Conservation (phyloP, 2,797 vertebrate species). For the Otolemur crassicaudatus region DNA sequence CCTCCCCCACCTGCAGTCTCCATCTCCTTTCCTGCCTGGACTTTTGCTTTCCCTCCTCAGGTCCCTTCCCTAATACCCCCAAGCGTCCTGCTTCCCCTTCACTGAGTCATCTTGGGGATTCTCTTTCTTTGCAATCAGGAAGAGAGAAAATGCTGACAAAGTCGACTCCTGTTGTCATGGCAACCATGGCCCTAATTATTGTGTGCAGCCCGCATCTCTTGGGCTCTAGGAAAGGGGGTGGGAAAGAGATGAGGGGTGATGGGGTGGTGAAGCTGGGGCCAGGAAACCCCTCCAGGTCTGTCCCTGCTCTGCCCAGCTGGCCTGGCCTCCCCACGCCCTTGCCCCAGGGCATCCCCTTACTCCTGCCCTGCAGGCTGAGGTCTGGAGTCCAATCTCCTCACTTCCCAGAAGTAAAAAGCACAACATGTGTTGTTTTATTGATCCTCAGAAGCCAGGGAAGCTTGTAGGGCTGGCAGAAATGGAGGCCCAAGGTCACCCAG, state of each 20-base stretch:
- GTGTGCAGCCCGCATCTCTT: conserved; percentile 77
- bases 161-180: conserved; percentile 81
- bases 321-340: background rate
- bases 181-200: conserved; percentile 85
- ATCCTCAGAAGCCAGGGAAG: background rate
- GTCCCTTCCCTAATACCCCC: background rate
- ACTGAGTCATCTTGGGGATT: conserved; percentile 67
- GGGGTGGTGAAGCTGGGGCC: background rate
- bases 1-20: too few species aligned
- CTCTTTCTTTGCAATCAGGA: conserved; percentile 76
- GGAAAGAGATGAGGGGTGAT: conserved; percentile 43
- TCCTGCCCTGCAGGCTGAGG: background rate
- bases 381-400: background rate
- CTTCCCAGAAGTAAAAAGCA: background rate
- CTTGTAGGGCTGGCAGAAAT: background rate
- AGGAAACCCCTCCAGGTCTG: background rate
- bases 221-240: conserved; percentile 60
- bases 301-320: background rate
- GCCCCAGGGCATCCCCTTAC: background rate
- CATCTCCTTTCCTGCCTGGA: background rate
- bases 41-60: background rate
- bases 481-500: background rate
- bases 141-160: conserved; percentile 84
- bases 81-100: background rate
- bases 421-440: background rate